Conservation (phyloP, 2,113 vertebrate species). For the Myrmophylax atrothorax region DNA sequence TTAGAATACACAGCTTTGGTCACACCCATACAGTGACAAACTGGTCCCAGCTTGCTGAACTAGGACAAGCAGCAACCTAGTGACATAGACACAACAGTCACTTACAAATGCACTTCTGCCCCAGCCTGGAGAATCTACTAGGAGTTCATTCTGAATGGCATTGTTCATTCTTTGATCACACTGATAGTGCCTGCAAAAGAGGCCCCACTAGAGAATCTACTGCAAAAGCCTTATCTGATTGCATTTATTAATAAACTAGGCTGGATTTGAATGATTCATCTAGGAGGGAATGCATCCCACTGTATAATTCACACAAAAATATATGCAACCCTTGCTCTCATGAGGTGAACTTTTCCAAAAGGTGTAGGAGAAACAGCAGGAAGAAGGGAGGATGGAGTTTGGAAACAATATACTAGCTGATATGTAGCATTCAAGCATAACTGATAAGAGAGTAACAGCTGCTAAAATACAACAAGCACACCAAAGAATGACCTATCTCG, state of each 20-base stretch:
- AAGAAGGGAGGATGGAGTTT: neutral
- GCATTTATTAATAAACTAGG: conserved; percentile 20
- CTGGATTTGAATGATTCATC: conserved; percentile 28
- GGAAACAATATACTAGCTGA: neutral
- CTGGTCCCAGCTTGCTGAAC: no score
- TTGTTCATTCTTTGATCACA: conserved; percentile 28
- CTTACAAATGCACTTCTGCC: neutral
- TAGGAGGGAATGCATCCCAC: neutral
- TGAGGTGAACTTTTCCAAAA: neutral
- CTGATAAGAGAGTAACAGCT: neutral
- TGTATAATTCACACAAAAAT: neutral
- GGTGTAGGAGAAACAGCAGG: neutral
- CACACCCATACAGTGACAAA: no score
- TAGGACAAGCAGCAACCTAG: neutral
- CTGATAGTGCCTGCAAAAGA: neutral
- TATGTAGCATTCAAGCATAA: neutral
- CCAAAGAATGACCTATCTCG: neutral
- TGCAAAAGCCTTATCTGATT: conserved; percentile 40
- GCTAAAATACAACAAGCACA: neutral
- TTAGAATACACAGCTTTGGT: no score
- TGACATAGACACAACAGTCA: neutral
- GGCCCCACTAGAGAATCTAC: neutral
- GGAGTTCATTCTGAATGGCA: neutral
- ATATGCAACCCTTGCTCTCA: neutral
- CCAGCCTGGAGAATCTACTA: neutral